These are phyloP conservation scores for Conistra vaccinii DNA, from an alignment of 2,888 invertebrate species.

Conservation along the genomic window DNA sequence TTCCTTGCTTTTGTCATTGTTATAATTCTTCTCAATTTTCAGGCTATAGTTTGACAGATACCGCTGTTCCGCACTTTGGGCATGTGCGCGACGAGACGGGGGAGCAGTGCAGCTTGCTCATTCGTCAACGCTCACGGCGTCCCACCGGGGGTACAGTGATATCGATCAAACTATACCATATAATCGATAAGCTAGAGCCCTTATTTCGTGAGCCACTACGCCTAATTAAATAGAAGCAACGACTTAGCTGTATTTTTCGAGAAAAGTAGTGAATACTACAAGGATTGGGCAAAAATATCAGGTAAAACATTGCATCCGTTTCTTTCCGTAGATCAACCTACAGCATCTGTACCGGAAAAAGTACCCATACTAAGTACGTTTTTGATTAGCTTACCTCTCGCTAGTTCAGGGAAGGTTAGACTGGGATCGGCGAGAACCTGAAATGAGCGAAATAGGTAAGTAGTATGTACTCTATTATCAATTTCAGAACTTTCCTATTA, in stretches of 20 bases:
- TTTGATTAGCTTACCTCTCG: slow-evolving; percentile 61
- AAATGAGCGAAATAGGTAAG: not conserved
- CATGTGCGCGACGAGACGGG: not conserved
- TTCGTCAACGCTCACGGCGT: no score
- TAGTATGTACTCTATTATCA: not conserved
- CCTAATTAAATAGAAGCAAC: not conserved
- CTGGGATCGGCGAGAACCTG: slow-evolving; percentile 67
- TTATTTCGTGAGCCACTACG: not conserved
- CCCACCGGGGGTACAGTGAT: not conserved
- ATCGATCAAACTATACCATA: not conserved
- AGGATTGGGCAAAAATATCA: no score
- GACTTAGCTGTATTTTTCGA: not conserved
- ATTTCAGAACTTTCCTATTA: not conserved
- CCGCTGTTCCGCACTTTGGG: not conserved
- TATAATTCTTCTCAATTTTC: not conserved
- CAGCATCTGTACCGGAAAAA: not conserved
- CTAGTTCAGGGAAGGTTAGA: slow-evolving; percentile 69
- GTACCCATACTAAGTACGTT: not conserved
- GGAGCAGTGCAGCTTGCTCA: not conserved
- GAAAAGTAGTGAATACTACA: not conserved
- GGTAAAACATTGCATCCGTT: no score
- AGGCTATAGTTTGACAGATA: not conserved
- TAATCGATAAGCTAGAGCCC: no score
- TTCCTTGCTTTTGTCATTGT: not conserved
- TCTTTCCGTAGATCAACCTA: not conserved